A percentile compares a stretch with the other conserved stretches of the same genome.
These are phyloP conservation scores for Diplolepis rosae DNA, from an alignment of 2,888 invertebrate genomes.

Conservation along the genomic window DNA sequence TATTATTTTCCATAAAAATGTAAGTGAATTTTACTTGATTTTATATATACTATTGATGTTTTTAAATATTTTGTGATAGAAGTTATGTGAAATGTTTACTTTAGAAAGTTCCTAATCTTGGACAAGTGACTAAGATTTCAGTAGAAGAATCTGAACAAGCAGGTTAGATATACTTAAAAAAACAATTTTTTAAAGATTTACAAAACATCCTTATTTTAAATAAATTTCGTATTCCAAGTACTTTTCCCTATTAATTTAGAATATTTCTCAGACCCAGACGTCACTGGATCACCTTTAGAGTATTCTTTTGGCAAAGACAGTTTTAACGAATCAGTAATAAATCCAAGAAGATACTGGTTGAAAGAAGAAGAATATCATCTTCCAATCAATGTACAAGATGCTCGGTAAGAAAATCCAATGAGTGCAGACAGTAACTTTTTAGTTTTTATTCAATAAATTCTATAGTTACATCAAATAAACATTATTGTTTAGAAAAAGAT, in stretches of 20 bases:
- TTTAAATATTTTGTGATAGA: neutral
- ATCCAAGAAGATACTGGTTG: constrained; percentile 25
- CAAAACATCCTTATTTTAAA: neutral
- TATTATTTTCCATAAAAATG: constrained; percentile 11
- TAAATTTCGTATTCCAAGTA: no score
- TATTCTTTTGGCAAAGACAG: constrained; percentile 26
- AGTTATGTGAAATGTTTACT: neutral
- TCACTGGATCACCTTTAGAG: constrained; percentile 33
- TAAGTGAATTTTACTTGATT: neutral
- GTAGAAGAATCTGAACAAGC: constrained; percentile 7
- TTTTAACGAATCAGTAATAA: constrained; percentile 16
- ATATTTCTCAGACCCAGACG: neutral
- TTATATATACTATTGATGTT: neutral
- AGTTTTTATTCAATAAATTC: neutral
- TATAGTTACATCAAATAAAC: no score
- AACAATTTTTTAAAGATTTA: neutral
- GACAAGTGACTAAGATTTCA: neutral
- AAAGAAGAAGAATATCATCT: constrained; percentile 31
- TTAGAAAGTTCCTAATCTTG: neutral
- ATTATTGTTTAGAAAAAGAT: no score
- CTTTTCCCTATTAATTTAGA: neutral
- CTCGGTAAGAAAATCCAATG: constrained; percentile 11
- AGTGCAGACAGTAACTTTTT: no score
- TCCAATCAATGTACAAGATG: neutral
- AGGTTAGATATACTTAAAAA: neutral